Evolutionary conservation across 2,888 invertebrate species (phyloP).

Genomic region (Tryphoninae sp.): DNA sequence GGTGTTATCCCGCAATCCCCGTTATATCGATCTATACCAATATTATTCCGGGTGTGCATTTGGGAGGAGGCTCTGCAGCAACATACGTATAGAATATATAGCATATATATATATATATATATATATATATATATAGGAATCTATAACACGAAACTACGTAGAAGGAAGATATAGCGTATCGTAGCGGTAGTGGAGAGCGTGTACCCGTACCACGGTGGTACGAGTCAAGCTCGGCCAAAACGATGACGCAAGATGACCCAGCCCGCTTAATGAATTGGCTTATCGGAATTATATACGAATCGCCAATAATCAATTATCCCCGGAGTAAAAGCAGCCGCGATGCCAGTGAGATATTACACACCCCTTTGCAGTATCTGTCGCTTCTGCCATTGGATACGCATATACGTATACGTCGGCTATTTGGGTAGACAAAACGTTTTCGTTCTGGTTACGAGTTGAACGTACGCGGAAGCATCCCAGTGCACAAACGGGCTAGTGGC

Average conservation of each 20-base stretch:
- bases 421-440: slow-evolving; percentile 6
- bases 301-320: slow-evolving; percentile 74
- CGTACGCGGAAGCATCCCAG: slow-evolving; percentile 12
- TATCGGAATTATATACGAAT: slow-evolving; percentile 74
- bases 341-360: slow-evolving; percentile 56
- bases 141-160: not conserved
- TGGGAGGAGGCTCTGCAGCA: slow-evolving; percentile 27
- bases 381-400: slow-evolving; percentile 5
- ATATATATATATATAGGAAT: slow-evolving; percentile 8
- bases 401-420: not conserved
- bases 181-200: slow-evolving; percentile 1
- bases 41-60: slow-evolving; percentile 55
- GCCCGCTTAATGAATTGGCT: slow-evolving; percentile 69
- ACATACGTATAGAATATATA: slow-evolving; percentile 21
- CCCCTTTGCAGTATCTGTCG: slow-evolving; percentile 32
- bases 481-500: slow-evolving; percentile 33
- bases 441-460: not conserved
- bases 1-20: slow-evolving; percentile 32
- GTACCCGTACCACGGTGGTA: not conserved
- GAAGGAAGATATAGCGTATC: not conserved
- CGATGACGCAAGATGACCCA: slow-evolving; percentile 67
- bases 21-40: slow-evolving; percentile 57
- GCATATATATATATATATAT: not conserved
- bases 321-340: slow-evolving; percentile 55
- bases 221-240: slow-evolving; percentile 54